Evolutionary conservation across 2,113 vertebrate species (phyloP).

Genomic region (Callipepla californica): DNA sequence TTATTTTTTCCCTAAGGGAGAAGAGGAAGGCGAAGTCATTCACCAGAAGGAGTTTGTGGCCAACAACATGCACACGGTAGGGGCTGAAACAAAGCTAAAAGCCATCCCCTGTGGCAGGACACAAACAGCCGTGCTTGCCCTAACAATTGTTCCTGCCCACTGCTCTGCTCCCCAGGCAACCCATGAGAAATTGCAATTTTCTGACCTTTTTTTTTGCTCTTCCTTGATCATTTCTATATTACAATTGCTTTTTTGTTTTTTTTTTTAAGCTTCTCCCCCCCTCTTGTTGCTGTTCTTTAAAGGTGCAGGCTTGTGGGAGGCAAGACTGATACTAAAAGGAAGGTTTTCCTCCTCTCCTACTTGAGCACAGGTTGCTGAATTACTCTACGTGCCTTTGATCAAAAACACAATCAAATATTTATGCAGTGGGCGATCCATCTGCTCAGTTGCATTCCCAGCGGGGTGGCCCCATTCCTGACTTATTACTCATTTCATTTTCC

Average conservation of each 20-base stretch:
- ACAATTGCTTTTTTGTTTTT: background rate
- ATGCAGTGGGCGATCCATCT: background rate
- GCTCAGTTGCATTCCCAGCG: background rate
- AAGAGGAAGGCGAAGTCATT: background rate
- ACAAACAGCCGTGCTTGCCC: fast-evolving
- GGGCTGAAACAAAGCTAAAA: fast-evolving
- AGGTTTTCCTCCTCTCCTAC: background rate
- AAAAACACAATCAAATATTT: background rate
- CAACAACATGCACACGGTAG: too few species aligned
- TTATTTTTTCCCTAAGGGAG: background rate
- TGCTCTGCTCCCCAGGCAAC: background rate
- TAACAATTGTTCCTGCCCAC: background rate
- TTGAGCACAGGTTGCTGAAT: background rate
- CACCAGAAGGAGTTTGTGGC: fast-evolving
- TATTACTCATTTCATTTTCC: background rate
- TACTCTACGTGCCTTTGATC: background rate
- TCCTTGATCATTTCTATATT: background rate
- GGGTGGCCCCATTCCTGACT: background rate
- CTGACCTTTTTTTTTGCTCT: background rate
- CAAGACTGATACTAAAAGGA: background rate
- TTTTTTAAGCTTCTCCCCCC: background rate
- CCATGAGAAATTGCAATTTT: background rate
- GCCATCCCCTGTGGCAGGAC: background rate
- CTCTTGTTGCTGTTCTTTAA: background rate
- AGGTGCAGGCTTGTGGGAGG: background rate